phyloP scores from a whole-genome alignment of 2,113 vertebrate species.

The Xiphorhynchus elegans region DNA sequence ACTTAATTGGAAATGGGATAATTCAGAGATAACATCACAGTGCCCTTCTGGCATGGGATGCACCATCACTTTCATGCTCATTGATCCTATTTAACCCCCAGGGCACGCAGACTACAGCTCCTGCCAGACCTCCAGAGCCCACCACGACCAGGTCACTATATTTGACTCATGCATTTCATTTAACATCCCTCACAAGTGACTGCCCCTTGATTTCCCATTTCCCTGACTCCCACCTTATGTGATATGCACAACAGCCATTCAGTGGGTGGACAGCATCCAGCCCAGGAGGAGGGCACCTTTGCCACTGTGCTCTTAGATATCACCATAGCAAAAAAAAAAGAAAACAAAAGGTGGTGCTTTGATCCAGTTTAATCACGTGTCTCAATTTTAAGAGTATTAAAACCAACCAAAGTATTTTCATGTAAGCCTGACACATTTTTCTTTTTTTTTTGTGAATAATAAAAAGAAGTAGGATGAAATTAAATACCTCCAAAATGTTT shows the following conservation, averaged over 20 bases:
- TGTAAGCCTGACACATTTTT: not conserved
- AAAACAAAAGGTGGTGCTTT: not conserved
- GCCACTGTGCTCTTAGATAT: not conserved
- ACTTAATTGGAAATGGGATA: not conserved
- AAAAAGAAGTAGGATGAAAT: conserved; percentile 1
- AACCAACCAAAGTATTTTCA: not conserved
- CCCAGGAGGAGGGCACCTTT: not conserved
- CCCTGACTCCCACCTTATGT: not conserved
- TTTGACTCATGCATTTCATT: not conserved
- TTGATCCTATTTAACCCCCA: not conserved
- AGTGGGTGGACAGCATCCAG: not conserved
- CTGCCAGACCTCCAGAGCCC: not conserved
- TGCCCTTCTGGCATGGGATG: not conserved
- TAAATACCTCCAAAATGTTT: conserved; percentile 26
- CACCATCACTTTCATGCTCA: not conserved
- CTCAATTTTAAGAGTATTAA: not conserved
- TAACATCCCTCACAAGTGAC: not conserved
- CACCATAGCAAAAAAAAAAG: not conserved
- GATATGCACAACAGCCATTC: rapidly evolving
- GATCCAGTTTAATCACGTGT: not conserved
- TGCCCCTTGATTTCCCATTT: not conserved
- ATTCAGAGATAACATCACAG: not conserved
- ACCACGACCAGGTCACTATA: not conserved
- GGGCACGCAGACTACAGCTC: not conserved
- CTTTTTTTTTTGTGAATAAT: not conserved